Base-by-base conservation (phyloP, 2,113 vertebrate species). In the Sakesphorus luctuosus region DNA sequence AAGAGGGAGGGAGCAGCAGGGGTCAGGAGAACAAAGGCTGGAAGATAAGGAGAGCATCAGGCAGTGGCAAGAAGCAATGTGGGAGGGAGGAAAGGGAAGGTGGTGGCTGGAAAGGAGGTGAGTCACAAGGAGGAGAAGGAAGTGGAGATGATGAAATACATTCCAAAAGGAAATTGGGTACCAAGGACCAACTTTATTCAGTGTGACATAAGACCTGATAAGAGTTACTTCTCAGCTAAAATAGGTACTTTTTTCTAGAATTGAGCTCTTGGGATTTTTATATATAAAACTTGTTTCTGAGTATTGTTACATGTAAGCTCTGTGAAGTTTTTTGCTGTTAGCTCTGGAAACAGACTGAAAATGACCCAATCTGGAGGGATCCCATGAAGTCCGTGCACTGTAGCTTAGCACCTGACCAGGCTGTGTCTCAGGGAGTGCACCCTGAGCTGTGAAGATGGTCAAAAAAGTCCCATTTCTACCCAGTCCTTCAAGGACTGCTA, bases 1-100 rank as follows among this genome's bases (percentile, higher is more conserved):
- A 80, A 19, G 89, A 79, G 83, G 79, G 74, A 80, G 84, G 89
- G 73, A 93, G 75, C 82, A 82, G 62, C 46, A 40, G 94, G 90
- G 47, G 24, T 71, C 40, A 44, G 66, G 56, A 79, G 47, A 92
- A 68, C 55, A 79, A 66, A 95, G 76, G 68, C 19, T n/a, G 28
- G 55, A 75, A 77, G 55, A 59, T 38, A 63, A 89, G 85, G 85
- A 86, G 78, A 18, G 55, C 72, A 77, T 29, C 84, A 89, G 84
- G 87, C 87, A 62, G 67, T 21, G 61, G 81, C 25, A 69, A 79
- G 61, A 77, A 86, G 73, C 59, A 47, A 18, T 6, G 69, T 47
- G 17, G 29, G n/a, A 72, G 65, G 61, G 53, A 84, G 59, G 77
- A 68, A n/a, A 46, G 28, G 73, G n/a, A 88, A 71, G 43, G 61